A percentile compares a stretch with the other conserved stretches of the same genome.
Conservation (phyloP, 2,888 invertebrate species). For the Galerucella calmariensis region DNA sequence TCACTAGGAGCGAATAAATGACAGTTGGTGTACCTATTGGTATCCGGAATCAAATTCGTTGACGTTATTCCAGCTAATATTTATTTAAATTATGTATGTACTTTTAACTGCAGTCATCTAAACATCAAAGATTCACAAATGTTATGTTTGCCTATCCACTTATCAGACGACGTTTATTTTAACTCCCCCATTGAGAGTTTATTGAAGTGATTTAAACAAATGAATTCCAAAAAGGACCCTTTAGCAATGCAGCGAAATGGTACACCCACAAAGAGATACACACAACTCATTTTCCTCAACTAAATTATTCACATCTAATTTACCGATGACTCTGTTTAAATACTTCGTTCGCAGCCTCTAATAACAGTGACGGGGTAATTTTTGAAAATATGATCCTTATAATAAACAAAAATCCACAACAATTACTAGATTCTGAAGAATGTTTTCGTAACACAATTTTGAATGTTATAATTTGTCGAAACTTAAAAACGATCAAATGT, state of each 20-base stretch:
- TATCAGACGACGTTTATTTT: constrained; percentile 7
- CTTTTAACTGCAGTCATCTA: background rate
- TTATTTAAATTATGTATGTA: too few species aligned
- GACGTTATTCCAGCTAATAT: too few species aligned
- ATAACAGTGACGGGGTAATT: constrained; percentile 11
- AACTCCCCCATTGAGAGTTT: constrained; percentile 16
- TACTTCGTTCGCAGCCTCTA: constrained; percentile 23
- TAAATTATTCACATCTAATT: constrained; percentile 41
- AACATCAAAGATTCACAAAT: background rate
- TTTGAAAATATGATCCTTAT: background rate
- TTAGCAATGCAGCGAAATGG: background rate
- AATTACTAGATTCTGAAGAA: too few species aligned
- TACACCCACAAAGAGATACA: constrained; percentile 29
- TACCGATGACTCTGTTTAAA: constrained; percentile 39
- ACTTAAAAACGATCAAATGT: too few species aligned
- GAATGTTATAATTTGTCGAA: too few species aligned
- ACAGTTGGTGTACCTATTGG: too few species aligned
- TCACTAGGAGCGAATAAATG: too few species aligned
- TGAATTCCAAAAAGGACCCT: constrained; percentile 24
- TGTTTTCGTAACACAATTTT: too few species aligned
- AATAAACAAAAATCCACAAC: too few species aligned
- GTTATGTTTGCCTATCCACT: background rate
- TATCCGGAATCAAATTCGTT: too few species aligned
- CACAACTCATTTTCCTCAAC: constrained; percentile 35
- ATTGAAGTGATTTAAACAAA: constrained; percentile 28